Percentiles rank a stretch among this genome's conserved stretches.
Evolutionary conservation across 2,888 invertebrate genomes (phyloP).

Genomic region (Rosalia funebris): DNA sequence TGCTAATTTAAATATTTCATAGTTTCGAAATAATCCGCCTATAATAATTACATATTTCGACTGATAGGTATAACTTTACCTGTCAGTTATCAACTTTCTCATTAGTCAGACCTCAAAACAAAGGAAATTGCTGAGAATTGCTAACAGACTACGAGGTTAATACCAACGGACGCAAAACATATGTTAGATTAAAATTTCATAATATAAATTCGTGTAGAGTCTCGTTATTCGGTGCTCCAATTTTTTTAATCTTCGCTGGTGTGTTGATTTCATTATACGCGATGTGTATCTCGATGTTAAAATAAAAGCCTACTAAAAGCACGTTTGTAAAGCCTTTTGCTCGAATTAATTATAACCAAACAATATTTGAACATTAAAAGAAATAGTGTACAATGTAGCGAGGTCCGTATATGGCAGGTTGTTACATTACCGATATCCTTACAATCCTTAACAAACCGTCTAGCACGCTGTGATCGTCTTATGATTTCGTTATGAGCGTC

Average conservation of each 20-base stretch:
- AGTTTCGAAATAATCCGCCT: neutral
- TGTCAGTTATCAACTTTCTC: neutral
- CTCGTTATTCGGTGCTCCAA: neutral
- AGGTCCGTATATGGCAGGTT: slow-evolving; percentile 21
- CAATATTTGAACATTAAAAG: slow-evolving; percentile 21
- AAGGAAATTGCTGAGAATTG: neutral
- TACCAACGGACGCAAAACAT: too few relatives aligned
- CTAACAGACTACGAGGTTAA: neutral
- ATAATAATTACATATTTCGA: neutral
- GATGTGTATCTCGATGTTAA: neutral
- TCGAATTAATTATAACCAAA: slow-evolving; percentile 9
- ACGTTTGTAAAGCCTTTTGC: neutral
- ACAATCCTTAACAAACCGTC: slow-evolving; percentile 15
- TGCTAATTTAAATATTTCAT: neutral
- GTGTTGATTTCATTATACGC: neutral
- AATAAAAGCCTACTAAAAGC: neutral
- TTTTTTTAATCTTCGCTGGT: neutral
- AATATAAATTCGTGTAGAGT: too few relatives aligned
- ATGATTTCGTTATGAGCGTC: neutral
- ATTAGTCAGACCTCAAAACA: neutral
- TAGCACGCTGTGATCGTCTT: neutral
- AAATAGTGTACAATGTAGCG: slow-evolving; percentile 17
- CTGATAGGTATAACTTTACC: neutral
- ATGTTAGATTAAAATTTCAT: too few relatives aligned
- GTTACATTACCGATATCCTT: slow-evolving; percentile 20